Base-by-base conservation (phyloP, 2,888 invertebrate species). In the Aleiodes testaceus region DNA sequence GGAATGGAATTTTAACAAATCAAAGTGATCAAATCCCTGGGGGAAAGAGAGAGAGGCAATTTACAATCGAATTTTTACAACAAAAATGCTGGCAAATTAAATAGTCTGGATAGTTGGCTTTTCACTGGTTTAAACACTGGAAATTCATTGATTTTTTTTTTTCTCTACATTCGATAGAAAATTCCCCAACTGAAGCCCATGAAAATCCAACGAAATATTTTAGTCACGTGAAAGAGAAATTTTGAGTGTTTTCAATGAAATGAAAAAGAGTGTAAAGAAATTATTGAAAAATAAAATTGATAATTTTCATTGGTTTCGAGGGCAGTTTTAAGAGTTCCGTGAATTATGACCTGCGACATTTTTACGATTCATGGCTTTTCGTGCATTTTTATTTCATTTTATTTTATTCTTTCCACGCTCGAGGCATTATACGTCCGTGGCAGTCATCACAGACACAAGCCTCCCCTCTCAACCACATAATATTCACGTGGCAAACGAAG, bases 291-390 rank as follows among this genome's bases (percentile, higher is more conserved):
- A 36, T 36, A 9, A 36, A 22, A 50, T 66, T 61, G 77, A 80
- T 79, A 79, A 79, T 78, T 76, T 74, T 73, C 77, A 78, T 75
- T 74, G 77, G 75, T 73, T 71, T 69, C 67, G 59, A 70, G 59
- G 63, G 66, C 70, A 73, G 76, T 79, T 79, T 75, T 77, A 75
- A 77, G 66, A 66, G 61, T 75, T 73, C 69, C 69, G 74, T 78
- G 76, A 79, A 69, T 79, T 78, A 78, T 71, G 71, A 73, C 66
- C 72, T 78, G 77, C 78, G 79, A 79, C 79, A 76, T 79, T 81
- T 80, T 81, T 79, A 80, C 80, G 79, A 78, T 77, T 76, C 74
- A 45, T 74, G 63, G 26, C 20, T 49, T 75, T 75, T 74, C 75
- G 26, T 26, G n/a, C 26, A 26, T 26, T 26, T 26, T 26, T 26